phyloP scores from a whole-genome alignment of 2,888 invertebrate species.

The Acleris cristana region DNA sequence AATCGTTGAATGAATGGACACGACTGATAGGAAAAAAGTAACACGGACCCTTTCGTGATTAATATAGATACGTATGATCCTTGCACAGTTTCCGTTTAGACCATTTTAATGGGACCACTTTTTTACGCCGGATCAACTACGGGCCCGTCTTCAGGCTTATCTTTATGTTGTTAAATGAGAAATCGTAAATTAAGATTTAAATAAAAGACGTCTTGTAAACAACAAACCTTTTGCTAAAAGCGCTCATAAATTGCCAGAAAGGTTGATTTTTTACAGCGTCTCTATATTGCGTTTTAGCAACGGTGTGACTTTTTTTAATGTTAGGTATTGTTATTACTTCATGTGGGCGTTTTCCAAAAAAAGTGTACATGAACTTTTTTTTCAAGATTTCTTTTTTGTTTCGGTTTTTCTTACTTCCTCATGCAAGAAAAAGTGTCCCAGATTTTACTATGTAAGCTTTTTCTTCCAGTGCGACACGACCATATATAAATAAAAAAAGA shows the following conservation, averaged over 20 bases:
- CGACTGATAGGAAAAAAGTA: slow-evolving; percentile 33
- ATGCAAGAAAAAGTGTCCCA: too few relatives aligned
- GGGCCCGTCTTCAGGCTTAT: slow-evolving; percentile 62
- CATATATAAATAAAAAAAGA: too few relatives aligned
- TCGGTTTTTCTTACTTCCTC: too few relatives aligned
- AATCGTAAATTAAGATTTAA: slow-evolving; percentile 78
- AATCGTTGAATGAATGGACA: slow-evolving; percentile 35
- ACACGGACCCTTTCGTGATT: slow-evolving; percentile 34
- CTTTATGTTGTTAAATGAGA: slow-evolving; percentile 67
- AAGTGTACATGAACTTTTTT: too few relatives aligned
- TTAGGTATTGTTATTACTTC: slow-evolving; percentile 15
- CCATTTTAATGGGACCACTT: slow-evolving; percentile 43
- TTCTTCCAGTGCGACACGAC: too few relatives aligned
- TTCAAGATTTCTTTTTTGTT: too few relatives aligned
- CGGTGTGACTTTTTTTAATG: slow-evolving; percentile 40
- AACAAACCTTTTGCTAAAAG: slow-evolving; percentile 80
- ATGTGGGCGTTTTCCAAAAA: too few relatives aligned
- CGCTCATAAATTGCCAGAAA: slow-evolving; percentile 69
- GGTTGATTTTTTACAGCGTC: slow-evolving; percentile 49
- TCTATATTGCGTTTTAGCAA: slow-evolving; percentile 56
- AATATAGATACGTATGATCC: slow-evolving; percentile 37
- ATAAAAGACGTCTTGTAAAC: slow-evolving; percentile 80
- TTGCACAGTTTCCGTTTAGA: slow-evolving; percentile 46
- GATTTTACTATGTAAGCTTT: too few relatives aligned
- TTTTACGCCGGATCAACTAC: slow-evolving; percentile 49